Base-by-base conservation (phyloP, 1,140 invertebrate species). In the Procambarus virginalis region DNA sequence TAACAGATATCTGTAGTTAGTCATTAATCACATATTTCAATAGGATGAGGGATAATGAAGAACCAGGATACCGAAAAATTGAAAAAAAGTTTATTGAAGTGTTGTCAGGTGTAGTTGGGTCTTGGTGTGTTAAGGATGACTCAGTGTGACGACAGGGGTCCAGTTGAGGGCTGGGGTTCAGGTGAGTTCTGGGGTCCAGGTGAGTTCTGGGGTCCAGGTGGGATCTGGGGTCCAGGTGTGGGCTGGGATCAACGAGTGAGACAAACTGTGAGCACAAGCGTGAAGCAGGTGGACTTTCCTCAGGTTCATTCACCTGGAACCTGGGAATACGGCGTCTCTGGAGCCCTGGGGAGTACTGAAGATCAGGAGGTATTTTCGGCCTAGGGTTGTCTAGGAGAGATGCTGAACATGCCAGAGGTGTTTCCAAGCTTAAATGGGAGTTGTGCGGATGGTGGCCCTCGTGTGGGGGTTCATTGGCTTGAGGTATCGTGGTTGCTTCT, bases 51-150 rank as follows among this genome's bases (percentile, higher is more conserved):
- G 60, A 64, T 64, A 64, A 64, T 64, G 17, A 73, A 73, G 34
- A 5, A 34, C 68, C 2, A 22, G 4, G 34, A 22, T 34, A 73
- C n/a, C n/a, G n/a, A 73, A 73, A 73, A 73, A 22, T 73, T 73
- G n/a, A 20, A 73, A 73, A 73, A 73, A 73, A 22, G 22, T 73
- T 73, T 73, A 73, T 73, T 73, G 68, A 73, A 73, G 22, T 10
- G 34, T 34, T 73, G 5, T 34, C 68, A 73, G n/a, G 68, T 73
- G 68, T 8, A 8, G 2, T 73, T 14, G 68, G 20, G n/a, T 73
- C 6, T 22, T 12, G 12, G 51, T 4, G 68, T 2, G 6, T n/a
- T 34, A 22, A 9, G 68, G n/a, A 8, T 73, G 10, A 73, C 6
- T 73, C n/a, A 4, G 6, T n/a, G 22, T 73, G 68, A 73, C 6